phyloP scores from a whole-genome alignment of 2,888 invertebrate species.

The Plebejus argus region DNA sequence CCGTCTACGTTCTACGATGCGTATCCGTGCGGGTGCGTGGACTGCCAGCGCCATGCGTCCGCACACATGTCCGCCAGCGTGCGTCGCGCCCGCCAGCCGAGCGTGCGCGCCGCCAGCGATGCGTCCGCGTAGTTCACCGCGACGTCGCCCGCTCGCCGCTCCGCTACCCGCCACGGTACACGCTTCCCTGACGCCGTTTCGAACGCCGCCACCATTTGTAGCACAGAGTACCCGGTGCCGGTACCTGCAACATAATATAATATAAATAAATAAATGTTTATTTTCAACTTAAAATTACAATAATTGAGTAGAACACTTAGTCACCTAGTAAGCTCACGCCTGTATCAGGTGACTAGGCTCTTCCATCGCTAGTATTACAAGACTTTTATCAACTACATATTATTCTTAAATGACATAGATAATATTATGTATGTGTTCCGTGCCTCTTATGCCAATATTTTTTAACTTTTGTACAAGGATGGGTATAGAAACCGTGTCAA shows the following conservation, averaged over 20 bases:
- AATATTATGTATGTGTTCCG: too few relatives aligned
- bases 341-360: too few relatives aligned
- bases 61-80: conserved; percentile 90
- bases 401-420: too few relatives aligned
- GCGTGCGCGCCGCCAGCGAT: conserved; percentile 85
- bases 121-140: conserved; percentile 93
- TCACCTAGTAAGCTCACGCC: too few relatives aligned
- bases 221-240: conserved; percentile 91
- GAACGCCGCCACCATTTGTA: conserved; percentile 92
- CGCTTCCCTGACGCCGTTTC: conserved; percentile 86
- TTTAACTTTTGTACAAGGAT: neutral
- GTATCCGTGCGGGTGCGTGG: conserved; percentile 89
- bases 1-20: neutral
- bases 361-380: too few relatives aligned
- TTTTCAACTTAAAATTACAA: too few relatives aligned
- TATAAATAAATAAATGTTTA: too few relatives aligned
- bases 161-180: conserved; percentile 86
- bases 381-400: too few relatives aligned
- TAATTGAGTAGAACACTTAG: too few relatives aligned
- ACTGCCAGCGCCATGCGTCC: conserved; percentile 95
- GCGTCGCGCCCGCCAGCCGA: conserved; percentile 91
- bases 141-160: conserved; percentile 91
- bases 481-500: neutral
- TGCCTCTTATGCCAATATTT: neutral
- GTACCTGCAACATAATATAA: conserved; percentile 70